These are phyloP conservation scores for Orthosia incerta DNA, from an alignment of 2,888 invertebrate genomes.

Conservation along the genomic window DNA sequence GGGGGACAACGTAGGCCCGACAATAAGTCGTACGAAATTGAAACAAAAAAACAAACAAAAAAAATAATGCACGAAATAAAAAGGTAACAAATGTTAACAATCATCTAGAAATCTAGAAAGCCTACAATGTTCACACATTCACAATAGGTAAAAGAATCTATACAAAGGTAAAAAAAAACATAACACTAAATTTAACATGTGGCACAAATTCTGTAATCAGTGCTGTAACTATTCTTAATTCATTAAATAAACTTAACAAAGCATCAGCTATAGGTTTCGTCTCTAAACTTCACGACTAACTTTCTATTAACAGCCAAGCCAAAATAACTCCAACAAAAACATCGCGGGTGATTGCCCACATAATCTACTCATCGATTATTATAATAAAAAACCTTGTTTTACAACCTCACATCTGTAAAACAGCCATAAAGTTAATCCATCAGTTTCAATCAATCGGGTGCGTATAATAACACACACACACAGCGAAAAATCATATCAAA, in stretches of 20 bases:
- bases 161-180: too few relatives aligned
- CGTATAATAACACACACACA: conserved; percentile 44
- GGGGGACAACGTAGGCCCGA: too few relatives aligned
- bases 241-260: background rate
- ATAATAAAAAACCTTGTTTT: conserved; percentile 50
- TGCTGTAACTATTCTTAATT: too few relatives aligned
- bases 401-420: conserved; percentile 41
- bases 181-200: too few relatives aligned
- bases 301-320: background rate
- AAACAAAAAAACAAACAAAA: too few relatives aligned
- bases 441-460: conserved; percentile 70
- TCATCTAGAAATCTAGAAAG: too few relatives aligned
- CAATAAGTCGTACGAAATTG: too few relatives aligned
- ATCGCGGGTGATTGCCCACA: conserved; percentile 48
- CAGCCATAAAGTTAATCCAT: conserved; percentile 69
- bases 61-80: too few relatives aligned
- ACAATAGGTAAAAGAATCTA: too few relatives aligned
- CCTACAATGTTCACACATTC: too few relatives aligned
- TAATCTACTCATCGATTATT: conserved; percentile 58
- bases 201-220: too few relatives aligned
- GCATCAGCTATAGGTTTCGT: background rate
- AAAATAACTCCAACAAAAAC: conserved; percentile 12
- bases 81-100: too few relatives aligned
- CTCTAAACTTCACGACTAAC: background rate
- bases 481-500: conserved; percentile 52